These are phyloP conservation scores for Antechinus stuartii DNA, from an alignment of 2,113 vertebrate genomes.

Conservation along the genomic window DNA sequence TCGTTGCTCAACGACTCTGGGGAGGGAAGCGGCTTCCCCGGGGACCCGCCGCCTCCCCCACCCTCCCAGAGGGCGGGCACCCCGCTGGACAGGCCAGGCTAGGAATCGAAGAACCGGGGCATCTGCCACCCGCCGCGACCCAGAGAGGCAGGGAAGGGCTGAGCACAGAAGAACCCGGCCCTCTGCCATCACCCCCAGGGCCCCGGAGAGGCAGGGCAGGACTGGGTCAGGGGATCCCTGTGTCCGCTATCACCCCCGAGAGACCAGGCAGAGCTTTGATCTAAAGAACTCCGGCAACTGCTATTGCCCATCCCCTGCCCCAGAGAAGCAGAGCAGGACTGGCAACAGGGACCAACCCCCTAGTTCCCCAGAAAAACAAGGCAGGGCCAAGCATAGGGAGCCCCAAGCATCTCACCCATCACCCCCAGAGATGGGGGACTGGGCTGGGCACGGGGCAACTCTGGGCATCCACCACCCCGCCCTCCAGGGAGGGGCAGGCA, in stretches of 20 bases:
- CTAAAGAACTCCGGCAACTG: slow-evolving; percentile 20
- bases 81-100: not conserved
- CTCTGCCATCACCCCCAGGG: too few relatives aligned
- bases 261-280: slow-evolving; percentile 67
- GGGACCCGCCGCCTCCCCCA: slow-evolving; percentile 85
- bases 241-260: rapidly evolving
- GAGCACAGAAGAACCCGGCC: not conserved
- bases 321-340: not conserved
- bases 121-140: not conserved
- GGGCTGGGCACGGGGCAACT: not conserved
- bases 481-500: not conserved
- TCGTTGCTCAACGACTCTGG: slow-evolving; percentile 89
- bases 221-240: not conserved
- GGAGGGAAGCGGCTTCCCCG: slow-evolving; percentile 88
- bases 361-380: not conserved
- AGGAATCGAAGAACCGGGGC: not conserved
- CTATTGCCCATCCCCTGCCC: not conserved
- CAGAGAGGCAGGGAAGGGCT: not conserved
- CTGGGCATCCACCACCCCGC: not conserved
- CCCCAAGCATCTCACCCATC: not conserved
- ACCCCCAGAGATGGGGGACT: not conserved
- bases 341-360: not conserved
- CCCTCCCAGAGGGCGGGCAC: slow-evolving; percentile 29
- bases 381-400: not conserved
- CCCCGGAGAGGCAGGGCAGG: too few relatives aligned